A percentile compares a stretch with the other conserved stretches of the same genome.
Evolutionary conservation across 2,888 invertebrate species (phyloP).

Genomic region (Boloria euphrosyne): DNA sequence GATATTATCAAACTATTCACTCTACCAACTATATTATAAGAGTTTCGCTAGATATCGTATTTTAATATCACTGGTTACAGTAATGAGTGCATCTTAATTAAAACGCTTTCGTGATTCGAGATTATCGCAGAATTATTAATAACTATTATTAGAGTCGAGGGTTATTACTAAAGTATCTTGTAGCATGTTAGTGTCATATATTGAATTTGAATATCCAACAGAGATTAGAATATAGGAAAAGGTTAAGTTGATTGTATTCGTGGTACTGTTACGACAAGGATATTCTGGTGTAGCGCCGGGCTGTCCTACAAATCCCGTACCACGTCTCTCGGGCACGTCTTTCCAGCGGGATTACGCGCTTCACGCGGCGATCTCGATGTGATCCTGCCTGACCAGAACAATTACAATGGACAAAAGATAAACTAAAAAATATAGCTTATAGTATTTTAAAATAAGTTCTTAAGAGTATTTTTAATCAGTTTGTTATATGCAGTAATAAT

Average conservation of each 20-base stretch:
- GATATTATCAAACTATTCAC: conserved; percentile 68
- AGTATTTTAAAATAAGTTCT: background rate
- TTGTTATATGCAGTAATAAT: too few species aligned
- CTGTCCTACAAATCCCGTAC: conserved; percentile 71
- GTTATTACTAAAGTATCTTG: conserved; percentile 38
- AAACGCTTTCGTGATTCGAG: conserved; percentile 38
- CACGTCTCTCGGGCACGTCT: conserved; percentile 66
- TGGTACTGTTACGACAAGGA: conserved; percentile 58
- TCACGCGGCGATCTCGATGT: conserved; percentile 55
- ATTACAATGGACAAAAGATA: conserved; percentile 52
- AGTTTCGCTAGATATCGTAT: conserved; percentile 39
- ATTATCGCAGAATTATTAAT: conserved; percentile 39
- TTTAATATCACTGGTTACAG: conserved; percentile 39
- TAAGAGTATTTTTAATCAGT: too few species aligned
- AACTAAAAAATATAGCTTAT: conserved; percentile 15
- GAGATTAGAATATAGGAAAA: conserved; percentile 28
- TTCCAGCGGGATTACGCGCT: conserved; percentile 61
- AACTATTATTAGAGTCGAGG: conserved; percentile 35
- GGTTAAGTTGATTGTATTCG: conserved; percentile 38
- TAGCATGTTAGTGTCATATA: conserved; percentile 31
- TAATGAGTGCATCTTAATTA: conserved; percentile 39
- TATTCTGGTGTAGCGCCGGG: conserved; percentile 62
- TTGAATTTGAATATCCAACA: conserved; percentile 34
- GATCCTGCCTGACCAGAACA: conserved; percentile 58
- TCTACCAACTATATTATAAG: conserved; percentile 52